Percentiles rank a stretch among this genome's conserved stretches.
Conservation (phyloP, 2,797 vertebrate genomes). For the Australoheros facetus region DNA sequence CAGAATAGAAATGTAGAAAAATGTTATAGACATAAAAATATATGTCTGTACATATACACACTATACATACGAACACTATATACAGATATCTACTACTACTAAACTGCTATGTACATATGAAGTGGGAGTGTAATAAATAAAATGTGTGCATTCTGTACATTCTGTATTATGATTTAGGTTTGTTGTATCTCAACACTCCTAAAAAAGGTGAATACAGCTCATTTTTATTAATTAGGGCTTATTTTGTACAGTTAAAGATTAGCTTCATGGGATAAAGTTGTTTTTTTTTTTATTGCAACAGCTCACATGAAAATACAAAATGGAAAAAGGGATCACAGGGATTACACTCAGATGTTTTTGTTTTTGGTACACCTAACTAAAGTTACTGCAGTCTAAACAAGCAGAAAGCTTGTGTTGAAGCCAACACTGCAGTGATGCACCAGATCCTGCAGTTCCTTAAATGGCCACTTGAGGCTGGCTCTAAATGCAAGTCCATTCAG, state of each 20-base stretch:
- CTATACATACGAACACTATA: too few species aligned
- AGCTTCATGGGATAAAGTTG: neutral
- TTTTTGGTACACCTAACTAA: neutral
- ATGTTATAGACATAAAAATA: too few species aligned
- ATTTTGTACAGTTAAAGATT: neutral
- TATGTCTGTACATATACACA: too few species aligned
- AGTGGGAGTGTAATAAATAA: too few species aligned
- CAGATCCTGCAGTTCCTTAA: neutral
- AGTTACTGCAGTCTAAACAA: neutral
- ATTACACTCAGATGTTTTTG: fast-evolving
- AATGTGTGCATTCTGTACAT: too few species aligned
- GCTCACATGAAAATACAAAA: neutral
- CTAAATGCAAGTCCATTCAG: too few species aligned
- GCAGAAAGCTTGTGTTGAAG: neutral
- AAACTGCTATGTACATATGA: too few species aligned
- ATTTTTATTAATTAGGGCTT: neutral
- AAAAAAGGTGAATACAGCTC: neutral
- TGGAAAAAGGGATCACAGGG: neutral
- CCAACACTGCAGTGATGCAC: neutral
- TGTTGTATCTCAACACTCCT: neutral
- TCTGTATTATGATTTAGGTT: neutral
- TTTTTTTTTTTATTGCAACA: neutral
- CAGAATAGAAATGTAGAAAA: too few species aligned
- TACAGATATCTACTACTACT: too few species aligned
- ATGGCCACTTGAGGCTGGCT: neutral